Evolutionary conservation across 2,888 invertebrate species (phyloP).

Genomic region (Abscondita cerata): DNA sequence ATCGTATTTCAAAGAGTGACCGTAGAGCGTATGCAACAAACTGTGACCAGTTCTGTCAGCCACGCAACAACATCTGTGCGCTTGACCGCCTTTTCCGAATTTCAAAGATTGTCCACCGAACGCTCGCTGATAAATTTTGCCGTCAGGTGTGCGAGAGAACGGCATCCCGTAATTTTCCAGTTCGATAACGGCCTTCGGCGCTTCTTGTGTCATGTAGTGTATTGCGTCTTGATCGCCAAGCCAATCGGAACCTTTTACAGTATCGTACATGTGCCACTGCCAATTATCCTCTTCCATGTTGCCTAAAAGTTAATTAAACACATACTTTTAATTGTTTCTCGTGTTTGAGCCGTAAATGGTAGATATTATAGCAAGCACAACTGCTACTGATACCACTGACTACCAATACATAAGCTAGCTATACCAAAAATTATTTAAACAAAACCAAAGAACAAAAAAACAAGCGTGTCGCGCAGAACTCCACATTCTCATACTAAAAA

Average conservation of each 20-base stretch:
- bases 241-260: constrained; percentile 99
- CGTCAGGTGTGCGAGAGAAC: constrained; percentile 95
- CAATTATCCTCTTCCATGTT: constrained; percentile 95
- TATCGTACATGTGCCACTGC: constrained; percentile 99
- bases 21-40: constrained; percentile 95
- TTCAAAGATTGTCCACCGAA: constrained; percentile 98
- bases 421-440: no score
- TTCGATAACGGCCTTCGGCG: constrained; percentile 90
- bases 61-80: constrained; percentile 96
- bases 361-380: no score
- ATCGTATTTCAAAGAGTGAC: constrained; percentile 96
- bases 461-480: no score
- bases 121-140: constrained; percentile 97
- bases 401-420: no score
- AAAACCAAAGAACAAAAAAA: no score
- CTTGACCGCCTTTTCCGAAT: constrained; percentile 98
- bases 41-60: constrained; percentile 99
- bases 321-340: no score
- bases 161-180: constrained; percentile 96
- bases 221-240: constrained; percentile 98
- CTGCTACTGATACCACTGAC: no score
- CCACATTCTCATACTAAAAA: no score
- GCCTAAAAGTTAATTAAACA: constrained; percentile 50
- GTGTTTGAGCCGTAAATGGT: no score
- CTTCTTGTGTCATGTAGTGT: constrained; percentile 96